phyloP scores from a whole-genome alignment of 2,888 invertebrate genomes.

The Quadriops clusia region DNA sequence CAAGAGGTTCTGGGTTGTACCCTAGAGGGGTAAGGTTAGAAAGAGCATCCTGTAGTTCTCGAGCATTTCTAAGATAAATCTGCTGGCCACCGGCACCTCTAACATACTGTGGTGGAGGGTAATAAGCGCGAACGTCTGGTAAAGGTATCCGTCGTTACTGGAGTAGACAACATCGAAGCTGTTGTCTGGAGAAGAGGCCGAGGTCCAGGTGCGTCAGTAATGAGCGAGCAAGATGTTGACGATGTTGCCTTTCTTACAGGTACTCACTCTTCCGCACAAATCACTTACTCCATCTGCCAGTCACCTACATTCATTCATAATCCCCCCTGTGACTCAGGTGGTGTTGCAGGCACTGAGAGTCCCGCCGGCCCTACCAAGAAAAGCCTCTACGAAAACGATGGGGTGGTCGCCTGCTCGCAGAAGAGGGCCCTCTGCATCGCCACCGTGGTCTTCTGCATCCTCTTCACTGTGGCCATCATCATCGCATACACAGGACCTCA shows the following conservation, averaged over 20 bases:
- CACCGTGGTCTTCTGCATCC: slow-evolving; percentile 63
- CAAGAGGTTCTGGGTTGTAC: no score
- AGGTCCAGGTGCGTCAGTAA: slow-evolving; percentile 46
- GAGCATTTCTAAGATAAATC: no score
- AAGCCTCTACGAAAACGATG: slow-evolving; percentile 58
- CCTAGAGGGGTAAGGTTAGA: no score
- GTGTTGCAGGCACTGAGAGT: slow-evolving; percentile 48
- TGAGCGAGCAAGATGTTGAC: slow-evolving; percentile 87
- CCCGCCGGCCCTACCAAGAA: slow-evolving; percentile 51
- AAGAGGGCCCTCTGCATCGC: slow-evolving; percentile 73
- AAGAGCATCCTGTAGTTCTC: no score
- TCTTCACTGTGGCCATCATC: slow-evolving; percentile 73
- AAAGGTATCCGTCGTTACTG: slow-evolving; percentile 38
- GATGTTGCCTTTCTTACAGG: slow-evolving; percentile 89
- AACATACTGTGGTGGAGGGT: slow-evolving; percentile 35
- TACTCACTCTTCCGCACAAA: slow-evolving; percentile 34
- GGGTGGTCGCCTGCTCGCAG: slow-evolving; percentile 80
- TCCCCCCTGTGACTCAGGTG: slow-evolving; percentile 35
- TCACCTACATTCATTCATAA: slow-evolving; percentile 29
- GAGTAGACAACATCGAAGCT: slow-evolving; percentile 37
- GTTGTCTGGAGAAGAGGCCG: slow-evolving; percentile 38
- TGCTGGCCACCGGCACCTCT: no score
- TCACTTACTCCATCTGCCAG: slow-evolving; percentile 23
- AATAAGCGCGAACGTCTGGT: slow-evolving; percentile 34
- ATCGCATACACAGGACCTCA: slow-evolving; percentile 86